These are phyloP conservation scores for Amblyraja radiata DNA, from an alignment of 2,797 vertebrate genomes.

Conservation along the genomic window DNA sequence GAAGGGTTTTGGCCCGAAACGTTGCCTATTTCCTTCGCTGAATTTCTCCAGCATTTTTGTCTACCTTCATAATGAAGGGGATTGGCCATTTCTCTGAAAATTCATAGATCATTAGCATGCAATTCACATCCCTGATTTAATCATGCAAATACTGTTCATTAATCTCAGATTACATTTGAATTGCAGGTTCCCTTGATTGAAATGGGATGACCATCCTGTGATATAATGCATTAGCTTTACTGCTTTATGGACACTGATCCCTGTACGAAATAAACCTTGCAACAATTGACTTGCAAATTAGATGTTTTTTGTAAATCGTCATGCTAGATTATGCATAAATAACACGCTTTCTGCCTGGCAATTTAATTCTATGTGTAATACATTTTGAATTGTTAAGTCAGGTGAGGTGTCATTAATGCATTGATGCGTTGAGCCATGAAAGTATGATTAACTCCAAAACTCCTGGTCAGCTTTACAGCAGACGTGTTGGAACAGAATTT, in stretches of 20 bases:
- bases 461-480: neutral
- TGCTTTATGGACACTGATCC: neutral
- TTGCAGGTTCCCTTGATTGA: neutral
- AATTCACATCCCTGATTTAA: neutral
- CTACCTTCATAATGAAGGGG: no score
- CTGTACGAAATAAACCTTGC: neutral
- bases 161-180: neutral
- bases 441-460: neutral
- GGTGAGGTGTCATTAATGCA: no score
- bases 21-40: no score
- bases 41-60: no score
- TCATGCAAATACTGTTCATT: neutral
- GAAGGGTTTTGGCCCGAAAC: no score
- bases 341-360: neutral
- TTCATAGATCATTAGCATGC: neutral
- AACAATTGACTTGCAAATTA: neutral
- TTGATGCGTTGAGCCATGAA: neutral
- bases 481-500: neutral
- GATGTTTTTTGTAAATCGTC: neutral
- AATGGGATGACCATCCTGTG: neutral
- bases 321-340: neutral
- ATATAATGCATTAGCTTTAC: neutral
- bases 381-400: neutral
- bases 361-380: neutral
- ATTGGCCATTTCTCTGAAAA: neutral